A percentile compares a stretch with the other conserved stretches of the same genome.
phyloP scores from a whole-genome alignment of 2,797 vertebrate species.

The Leptodactylus fallax region DNA sequence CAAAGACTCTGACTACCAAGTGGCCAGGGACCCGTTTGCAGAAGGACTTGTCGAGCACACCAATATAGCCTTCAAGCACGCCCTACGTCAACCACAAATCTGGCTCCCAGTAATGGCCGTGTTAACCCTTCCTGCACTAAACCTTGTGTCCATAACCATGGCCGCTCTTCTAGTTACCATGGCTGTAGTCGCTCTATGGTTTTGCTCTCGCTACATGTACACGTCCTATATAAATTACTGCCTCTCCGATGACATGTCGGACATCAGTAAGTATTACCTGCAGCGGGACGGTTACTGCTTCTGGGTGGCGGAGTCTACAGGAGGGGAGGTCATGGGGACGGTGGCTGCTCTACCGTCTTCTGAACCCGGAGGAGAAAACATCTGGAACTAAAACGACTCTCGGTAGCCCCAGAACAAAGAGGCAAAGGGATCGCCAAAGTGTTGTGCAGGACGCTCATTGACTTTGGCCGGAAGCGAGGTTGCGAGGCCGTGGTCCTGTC shows the following conservation, averaged over 20 bases:
- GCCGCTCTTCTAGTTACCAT: slow-evolving; percentile 75
- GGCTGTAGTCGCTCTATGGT: slow-evolving; percentile 72
- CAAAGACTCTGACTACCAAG: slow-evolving; percentile 53
- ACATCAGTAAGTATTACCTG: slow-evolving; percentile 62
- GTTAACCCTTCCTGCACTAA: slow-evolving; percentile 77
- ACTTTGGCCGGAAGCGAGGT: neutral
- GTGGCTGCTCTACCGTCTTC: slow-evolving; percentile 72
- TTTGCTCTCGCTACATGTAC: slow-evolving; percentile 71
- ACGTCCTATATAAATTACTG: slow-evolving; percentile 73
- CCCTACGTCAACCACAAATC: slow-evolving; percentile 55
- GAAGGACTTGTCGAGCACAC: slow-evolving; percentile 36
- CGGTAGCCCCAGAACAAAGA: slow-evolving; percentile 74
- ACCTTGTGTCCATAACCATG: slow-evolving; percentile 77
- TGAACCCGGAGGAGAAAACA: slow-evolving; percentile 22
- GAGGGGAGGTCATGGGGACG: slow-evolving; percentile 76
- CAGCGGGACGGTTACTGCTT: slow-evolving; percentile 73
- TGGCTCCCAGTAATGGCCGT: slow-evolving; percentile 75
- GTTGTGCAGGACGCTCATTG: neutral
- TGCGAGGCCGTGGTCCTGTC: slow-evolving; percentile 72
- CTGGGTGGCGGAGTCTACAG: slow-evolving; percentile 80
- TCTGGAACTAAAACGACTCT: slow-evolving; percentile 82
- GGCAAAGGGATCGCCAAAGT: slow-evolving; percentile 74
- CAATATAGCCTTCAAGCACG: slow-evolving; percentile 24
- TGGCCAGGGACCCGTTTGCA: slow-evolving; percentile 53
- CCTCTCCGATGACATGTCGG: slow-evolving; percentile 74